These are phyloP conservation scores for Zaprionus taronus DNA, from an alignment of 1,140 invertebrate species.

Conservation along the genomic window DNA sequence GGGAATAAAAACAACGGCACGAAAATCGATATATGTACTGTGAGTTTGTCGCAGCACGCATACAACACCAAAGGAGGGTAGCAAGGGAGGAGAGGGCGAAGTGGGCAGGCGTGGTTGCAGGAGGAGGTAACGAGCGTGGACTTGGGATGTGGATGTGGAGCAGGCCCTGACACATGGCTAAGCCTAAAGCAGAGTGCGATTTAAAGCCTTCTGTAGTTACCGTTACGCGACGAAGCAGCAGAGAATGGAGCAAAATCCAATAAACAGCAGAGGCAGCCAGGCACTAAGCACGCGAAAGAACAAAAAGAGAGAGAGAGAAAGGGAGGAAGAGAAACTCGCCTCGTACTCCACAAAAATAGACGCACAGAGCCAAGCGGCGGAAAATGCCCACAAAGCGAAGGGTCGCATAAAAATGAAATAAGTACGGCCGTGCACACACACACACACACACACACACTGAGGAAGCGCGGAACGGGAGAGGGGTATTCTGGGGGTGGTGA, in stretches of 20 bases:
- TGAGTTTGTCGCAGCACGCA: conserved; percentile 52
- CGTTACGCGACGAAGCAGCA: conserved; percentile 40
- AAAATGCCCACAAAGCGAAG: conserved; percentile 58
- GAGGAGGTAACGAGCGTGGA: conserved; percentile 13
- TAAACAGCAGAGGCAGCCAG: conserved; percentile 32
- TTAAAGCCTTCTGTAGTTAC: conserved; percentile 58
- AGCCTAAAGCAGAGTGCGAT: conserved; percentile 24
- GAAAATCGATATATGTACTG: conserved; percentile 66
- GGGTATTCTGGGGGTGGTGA: conserved; percentile 14
- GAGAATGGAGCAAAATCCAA: conserved; percentile 61
- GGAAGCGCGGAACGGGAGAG: too few relatives aligned
- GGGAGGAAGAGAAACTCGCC: conserved; percentile 25
- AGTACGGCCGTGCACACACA: conserved; percentile 35
- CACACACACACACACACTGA: conserved; percentile 17
- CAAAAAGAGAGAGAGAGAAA: conserved; percentile 12
- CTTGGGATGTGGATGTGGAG: conserved; percentile 60
- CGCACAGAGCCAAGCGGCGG: conserved; percentile 63
- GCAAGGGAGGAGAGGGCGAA: conserved; percentile 3
- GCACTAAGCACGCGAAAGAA: conserved; percentile 60
- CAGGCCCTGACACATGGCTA: conserved; percentile 53
- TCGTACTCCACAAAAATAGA: conserved; percentile 75
- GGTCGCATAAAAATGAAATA: conserved; percentile 59
- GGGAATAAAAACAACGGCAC: conserved; percentile 50
- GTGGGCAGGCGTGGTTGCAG: not conserved
- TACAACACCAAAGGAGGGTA: conserved; percentile 33